These are phyloP conservation scores for Plutomurus gul DNA, from an alignment of 1,140 invertebrate genomes.

Conservation along the genomic window DNA sequence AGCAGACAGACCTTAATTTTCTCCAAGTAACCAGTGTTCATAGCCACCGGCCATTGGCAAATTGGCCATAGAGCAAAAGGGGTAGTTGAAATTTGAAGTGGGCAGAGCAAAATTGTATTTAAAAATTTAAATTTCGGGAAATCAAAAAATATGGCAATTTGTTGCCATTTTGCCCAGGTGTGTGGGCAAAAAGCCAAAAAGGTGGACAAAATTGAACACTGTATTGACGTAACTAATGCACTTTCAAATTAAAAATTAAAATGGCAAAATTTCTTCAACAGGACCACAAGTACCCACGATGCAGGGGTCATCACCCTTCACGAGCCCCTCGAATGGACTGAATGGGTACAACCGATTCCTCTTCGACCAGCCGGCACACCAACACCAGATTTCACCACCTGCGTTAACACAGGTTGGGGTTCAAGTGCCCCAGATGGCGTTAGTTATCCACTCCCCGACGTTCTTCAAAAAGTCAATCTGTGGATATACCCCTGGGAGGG, in stretches of 20 bases:
- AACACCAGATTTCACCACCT: not conserved
- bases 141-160: no score
- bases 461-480: not conserved
- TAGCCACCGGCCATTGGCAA: no score
- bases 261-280: not conserved
- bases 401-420: not conserved
- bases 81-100: no score
- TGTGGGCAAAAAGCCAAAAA: no score
- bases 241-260: not conserved
- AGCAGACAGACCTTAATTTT: no score
- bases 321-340: not conserved
- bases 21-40: no score
- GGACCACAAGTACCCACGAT: not conserved
- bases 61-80: no score
- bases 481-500: not conserved
- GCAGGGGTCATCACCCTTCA: not conserved
- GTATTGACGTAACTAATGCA: no score
- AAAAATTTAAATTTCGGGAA: no score
- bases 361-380: not conserved
- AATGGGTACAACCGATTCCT: not conserved
- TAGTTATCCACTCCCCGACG: not conserved
- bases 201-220: no score
- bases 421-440: not conserved
- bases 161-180: no score
- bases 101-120: no score